Percentiles rank a stretch among this genome's conserved stretches.
phyloP scores from a whole-genome alignment of 1,140 invertebrate species.

The Samia ricini region DNA sequence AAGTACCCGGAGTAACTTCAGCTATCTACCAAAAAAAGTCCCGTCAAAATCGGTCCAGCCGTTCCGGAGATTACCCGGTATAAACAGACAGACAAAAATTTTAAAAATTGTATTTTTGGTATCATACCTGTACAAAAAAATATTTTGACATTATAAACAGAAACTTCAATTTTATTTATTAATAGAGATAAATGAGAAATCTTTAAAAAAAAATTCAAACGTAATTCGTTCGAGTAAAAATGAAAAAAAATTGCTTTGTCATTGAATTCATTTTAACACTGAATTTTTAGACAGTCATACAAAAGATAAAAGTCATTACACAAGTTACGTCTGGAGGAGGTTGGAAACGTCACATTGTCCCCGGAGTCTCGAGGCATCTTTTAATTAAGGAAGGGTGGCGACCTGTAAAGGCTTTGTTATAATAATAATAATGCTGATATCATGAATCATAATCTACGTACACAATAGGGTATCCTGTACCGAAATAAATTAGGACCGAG shows the following conservation, averaged over 20 bases:
- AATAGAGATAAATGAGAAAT: too few species aligned
- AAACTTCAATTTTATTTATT: too few species aligned
- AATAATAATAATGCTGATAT: slow-evolving; percentile 1
- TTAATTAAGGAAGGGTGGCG: slow-evolving; percentile 1
- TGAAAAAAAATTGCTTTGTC: not conserved
- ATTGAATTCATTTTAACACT: not conserved
- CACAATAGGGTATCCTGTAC: not conserved
- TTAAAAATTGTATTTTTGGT: too few species aligned
- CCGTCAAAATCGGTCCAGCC: too few species aligned
- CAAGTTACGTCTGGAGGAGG: not conserved
- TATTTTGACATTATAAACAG: too few species aligned
- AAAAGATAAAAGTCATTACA: not conserved
- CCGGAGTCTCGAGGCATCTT: not conserved
- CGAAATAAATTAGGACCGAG: not conserved
- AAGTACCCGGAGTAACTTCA: too few species aligned
- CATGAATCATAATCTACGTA: not conserved
- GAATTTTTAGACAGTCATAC: not conserved
- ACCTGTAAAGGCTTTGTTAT: not conserved
- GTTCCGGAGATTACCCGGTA: too few species aligned
- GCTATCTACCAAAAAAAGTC: too few species aligned
- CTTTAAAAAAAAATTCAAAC: not conserved
- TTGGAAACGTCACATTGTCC: not conserved
- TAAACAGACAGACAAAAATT: too few species aligned
- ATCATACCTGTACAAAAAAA: too few species aligned
- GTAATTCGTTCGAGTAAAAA: not conserved